Percentiles rank a stretch among this genome's conserved stretches.
phyloP scores from a whole-genome alignment of 2,113 vertebrate genomes.

The Amblyornis subalaris region DNA sequence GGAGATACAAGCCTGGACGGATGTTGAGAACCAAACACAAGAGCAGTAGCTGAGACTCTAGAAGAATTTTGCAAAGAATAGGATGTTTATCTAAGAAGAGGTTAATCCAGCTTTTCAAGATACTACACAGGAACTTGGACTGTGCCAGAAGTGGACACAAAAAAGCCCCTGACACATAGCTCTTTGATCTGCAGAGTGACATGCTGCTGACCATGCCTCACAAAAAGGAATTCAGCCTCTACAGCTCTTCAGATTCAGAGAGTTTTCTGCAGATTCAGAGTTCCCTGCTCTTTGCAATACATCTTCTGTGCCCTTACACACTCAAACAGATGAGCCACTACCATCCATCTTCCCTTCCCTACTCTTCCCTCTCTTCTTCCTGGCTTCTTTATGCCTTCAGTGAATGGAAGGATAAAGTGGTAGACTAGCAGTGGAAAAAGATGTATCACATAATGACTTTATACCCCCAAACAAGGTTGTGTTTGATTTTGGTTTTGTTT shows the following conservation, averaged over 20 bases:
- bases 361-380: not conserved
- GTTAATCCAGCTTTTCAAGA: not conserved
- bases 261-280: not conserved
- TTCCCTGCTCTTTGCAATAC: not conserved
- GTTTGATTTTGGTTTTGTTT: not conserved
- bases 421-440: not conserved
- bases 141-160: not conserved
- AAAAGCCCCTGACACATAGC: not conserved
- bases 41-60: not conserved
- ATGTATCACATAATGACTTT: not conserved
- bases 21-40: not conserved
- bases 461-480: not conserved
- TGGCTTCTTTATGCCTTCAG: not conserved
- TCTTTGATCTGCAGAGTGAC: not conserved
- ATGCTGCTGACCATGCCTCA: not conserved
- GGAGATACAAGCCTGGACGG: not conserved
- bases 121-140: not conserved
- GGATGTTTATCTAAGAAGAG: not conserved
- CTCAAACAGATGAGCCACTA: not conserved
- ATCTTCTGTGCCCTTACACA: not conserved
- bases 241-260: not conserved
- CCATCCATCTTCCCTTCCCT: not conserved
- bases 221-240: not conserved
- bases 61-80: not conserved
- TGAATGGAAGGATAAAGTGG: not conserved